A percentile compares a stretch with the other conserved stretches of the same genome.
These are phyloP conservation scores for Phylloscopus trochiloides DNA, from an alignment of 2,113 vertebrate genomes.

Conservation along the genomic window DNA sequence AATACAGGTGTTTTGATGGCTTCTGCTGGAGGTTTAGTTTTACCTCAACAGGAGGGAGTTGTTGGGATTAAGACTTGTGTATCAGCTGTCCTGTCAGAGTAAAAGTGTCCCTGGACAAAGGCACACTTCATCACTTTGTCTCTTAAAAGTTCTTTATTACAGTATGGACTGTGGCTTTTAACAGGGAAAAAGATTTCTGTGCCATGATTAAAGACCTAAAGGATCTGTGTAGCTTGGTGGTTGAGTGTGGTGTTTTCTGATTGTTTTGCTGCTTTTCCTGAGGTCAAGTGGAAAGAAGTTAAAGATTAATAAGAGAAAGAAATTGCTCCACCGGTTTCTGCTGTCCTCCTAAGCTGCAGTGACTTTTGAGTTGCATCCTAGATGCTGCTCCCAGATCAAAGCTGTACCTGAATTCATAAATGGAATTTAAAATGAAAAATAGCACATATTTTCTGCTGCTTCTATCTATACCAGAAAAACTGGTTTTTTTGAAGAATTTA, in stretches of 20 bases:
- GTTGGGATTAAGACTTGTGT: background rate
- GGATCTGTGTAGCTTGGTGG: background rate
- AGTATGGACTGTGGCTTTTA: background rate
- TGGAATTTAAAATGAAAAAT: background rate
- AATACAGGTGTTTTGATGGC: background rate
- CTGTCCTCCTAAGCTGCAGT: background rate
- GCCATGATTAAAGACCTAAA: background rate
- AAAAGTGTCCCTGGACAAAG: background rate
- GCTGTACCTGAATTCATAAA: background rate
- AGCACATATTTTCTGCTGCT: background rate
- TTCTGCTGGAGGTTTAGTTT: background rate
- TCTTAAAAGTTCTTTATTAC: background rate
- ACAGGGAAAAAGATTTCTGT: background rate
- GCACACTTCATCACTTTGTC: background rate
- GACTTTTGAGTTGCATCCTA: background rate
- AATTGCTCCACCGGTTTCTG: background rate
- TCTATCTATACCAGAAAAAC: background rate
- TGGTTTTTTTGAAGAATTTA: background rate
- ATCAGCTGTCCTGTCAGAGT: background rate
- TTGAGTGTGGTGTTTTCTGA: background rate
- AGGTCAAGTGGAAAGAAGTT: background rate
- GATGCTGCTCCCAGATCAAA: background rate
- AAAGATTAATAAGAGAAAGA: background rate
- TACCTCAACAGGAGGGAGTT: background rate
- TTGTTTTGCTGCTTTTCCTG: background rate